phyloP scores from a whole-genome alignment of 1,140 invertebrate species.

The Venturia canescens region DNA sequence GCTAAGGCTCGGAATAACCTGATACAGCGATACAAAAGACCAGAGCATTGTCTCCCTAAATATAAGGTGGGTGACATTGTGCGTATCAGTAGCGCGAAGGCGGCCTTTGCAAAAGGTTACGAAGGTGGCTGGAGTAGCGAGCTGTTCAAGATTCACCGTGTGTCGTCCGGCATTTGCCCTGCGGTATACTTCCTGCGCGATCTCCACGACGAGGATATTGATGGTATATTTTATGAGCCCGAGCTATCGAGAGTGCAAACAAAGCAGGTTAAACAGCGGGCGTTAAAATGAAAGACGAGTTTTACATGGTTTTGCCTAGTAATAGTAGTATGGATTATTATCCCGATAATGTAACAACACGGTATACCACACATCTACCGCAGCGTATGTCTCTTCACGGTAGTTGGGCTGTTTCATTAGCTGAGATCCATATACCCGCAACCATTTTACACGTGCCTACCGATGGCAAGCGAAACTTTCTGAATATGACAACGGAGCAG shows the following conservation, averaged over 20 bases:
- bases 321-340: slow-evolving; percentile 3
- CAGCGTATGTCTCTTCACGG: slow-evolving; percentile 19
- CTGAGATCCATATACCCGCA: slow-evolving; percentile 21
- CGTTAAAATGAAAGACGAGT: neutral
- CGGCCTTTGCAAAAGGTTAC: slow-evolving; percentile 41
- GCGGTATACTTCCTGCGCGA: slow-evolving; percentile 32
- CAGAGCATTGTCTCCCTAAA: slow-evolving; percentile 25
- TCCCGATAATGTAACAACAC: neutral
- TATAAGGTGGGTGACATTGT: slow-evolving; percentile 37
- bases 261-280: neutral
- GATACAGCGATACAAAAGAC: neutral
- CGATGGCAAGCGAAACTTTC: neutral
- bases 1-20: slow-evolving; percentile 15
- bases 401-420: slow-evolving; percentile 28
- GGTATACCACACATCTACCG: slow-evolving; percentile 4
- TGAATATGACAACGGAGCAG: neutral
- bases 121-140: slow-evolving; percentile 38
- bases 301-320: neutral
- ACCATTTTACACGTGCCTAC: slow-evolving; percentile 6
- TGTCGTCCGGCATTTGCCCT: slow-evolving; percentile 5
- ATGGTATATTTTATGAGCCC: slow-evolving; percentile 44
- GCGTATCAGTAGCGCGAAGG: slow-evolving; percentile 41
- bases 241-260: slow-evolving; percentile 24
- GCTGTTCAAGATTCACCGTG: slow-evolving; percentile 40
- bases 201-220: slow-evolving; percentile 45